Conservation (phyloP, 2,113 vertebrate genomes). For the Gavia stellata region DNA sequence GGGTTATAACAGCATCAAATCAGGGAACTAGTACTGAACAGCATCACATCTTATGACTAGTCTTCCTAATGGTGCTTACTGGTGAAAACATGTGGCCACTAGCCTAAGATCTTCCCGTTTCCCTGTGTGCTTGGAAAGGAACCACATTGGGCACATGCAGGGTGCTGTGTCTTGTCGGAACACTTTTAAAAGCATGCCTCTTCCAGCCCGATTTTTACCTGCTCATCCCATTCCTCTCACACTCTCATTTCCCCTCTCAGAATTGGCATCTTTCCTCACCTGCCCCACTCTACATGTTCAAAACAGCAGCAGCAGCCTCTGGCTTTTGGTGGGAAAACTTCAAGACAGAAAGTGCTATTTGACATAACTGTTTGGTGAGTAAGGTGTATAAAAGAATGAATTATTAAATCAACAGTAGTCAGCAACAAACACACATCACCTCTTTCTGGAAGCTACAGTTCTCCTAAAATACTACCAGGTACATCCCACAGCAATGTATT, state of each 20-base stretch:
- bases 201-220: neutral
- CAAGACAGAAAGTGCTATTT: neutral
- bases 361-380: neutral
- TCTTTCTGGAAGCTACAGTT: neutral
- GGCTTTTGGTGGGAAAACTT: neutral
- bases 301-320: neutral
- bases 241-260: neutral
- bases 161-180: neutral
- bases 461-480: neutral
- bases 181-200: neutral
- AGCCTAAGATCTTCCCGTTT: neutral
- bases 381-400: neutral
- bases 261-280: neutral
- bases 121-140: neutral
- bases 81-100: neutral
- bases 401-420: neutral
- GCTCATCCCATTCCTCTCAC: neutral
- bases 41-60: neutral
- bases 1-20: neutral
- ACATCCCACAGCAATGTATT: neutral
- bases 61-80: neutral
- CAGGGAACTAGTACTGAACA: neutral
- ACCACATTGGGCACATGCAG: rapidly evolving
- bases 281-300: neutral
- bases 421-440: neutral